Base-by-base conservation (phyloP, 2,113 vertebrate species). In the Hydrolagus affinis region DNA sequence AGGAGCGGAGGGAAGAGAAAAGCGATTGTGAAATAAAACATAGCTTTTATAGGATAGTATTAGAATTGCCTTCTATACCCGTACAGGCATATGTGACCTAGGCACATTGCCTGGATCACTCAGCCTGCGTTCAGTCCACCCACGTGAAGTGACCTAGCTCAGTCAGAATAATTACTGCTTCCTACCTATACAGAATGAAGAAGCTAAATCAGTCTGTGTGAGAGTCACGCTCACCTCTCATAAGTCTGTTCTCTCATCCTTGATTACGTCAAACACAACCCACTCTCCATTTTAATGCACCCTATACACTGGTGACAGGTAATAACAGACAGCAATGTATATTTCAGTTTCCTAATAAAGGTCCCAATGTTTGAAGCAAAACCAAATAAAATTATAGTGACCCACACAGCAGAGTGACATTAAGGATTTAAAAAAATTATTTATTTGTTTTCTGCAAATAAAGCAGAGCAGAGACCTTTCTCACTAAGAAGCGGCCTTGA, bases 171-270 rank as follows among this genome's bases (percentile, higher is more conserved):
- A 44, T 14, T 66, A 0, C 14, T 32, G 25, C 60, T 25, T 83
- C 78, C 78, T 19, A 83, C 78, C 77, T 66, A 64, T 30, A 30
- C 60, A 68, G 62, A 83, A 83, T 68, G 66, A 68, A 80, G 32
- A 83, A 1, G 44, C 44, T 66, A 83, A 19, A 83, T 68, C 30
- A 21, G 64, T 62, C 28, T 6, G 32, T 21, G 62, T 68, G 15
- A 30, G 66, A 66, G 32, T 66, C 25, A 83, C 62, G 64, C 60
- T 64, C 62, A 83, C 62, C 64, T 68, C 25, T 83, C 78, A 66
- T 30, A 32, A 44, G 60, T 28, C 78, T 66, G 12, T 64, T 28
- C 59, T 64, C 25, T 80, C 77, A 64, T 62, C 23, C 17, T 62
- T 21, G 17, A 83, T 17, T 32, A 11, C 28, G 62, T 83, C 62